These are phyloP conservation scores for Polyodon spathula DNA, from an alignment of 2,113 vertebrate species.

Conservation along the genomic window DNA sequence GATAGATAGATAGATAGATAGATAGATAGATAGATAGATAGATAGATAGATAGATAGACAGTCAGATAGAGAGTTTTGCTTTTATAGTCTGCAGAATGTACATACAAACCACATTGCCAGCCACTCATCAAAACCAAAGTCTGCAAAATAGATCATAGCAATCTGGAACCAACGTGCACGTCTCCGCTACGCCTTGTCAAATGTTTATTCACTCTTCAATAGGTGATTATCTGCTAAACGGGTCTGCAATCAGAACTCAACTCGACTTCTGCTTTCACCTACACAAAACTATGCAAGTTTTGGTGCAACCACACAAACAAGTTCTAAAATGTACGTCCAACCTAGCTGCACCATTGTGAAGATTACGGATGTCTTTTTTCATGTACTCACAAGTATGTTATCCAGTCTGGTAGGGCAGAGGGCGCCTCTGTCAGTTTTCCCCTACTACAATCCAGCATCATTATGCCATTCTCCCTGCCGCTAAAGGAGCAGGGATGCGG, in stretches of 20 bases:
- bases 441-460: conserved; percentile 71
- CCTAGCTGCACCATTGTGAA: conserved; percentile 5
- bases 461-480: conserved; percentile 25
- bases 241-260: not conserved
- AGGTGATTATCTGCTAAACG: not conserved
- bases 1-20: no score
- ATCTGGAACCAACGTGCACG: no score
- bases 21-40: no score
- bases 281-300: no score
- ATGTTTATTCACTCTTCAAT: no score
- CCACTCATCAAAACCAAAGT: no score
- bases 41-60: no score
- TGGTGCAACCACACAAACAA: not conserved
- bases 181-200: no score
- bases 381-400: conserved; percentile 63
- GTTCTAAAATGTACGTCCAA: not conserved
- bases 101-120: no score
- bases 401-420: conserved; percentile 38
- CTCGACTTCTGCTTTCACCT: not conserved
- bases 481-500: conserved; percentile 63
- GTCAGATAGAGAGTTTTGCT: no score
- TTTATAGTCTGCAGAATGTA: no score
- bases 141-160: no score
- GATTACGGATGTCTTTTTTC: not conserved
- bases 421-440: conserved; percentile 46